phyloP scores from a whole-genome alignment of 2,797 vertebrate species.

The Micropoecilia bifurca region DNA sequence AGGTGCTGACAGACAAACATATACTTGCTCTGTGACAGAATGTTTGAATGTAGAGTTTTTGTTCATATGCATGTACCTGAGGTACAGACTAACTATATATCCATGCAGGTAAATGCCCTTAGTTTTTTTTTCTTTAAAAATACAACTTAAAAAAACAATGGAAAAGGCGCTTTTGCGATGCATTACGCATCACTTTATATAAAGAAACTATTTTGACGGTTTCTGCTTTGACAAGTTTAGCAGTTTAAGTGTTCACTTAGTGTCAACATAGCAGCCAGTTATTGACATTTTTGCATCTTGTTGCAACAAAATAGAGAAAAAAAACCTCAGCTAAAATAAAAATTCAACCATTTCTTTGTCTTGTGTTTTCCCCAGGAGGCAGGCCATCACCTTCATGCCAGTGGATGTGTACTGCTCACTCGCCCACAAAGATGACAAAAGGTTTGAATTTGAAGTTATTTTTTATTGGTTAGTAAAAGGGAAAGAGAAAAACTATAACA shows the following conservation, averaged over 20 bases:
- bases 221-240: background rate
- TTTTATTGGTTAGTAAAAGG: background rate
- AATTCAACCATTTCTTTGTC: background rate
- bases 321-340: too few relatives aligned
- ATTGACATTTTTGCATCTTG: background rate
- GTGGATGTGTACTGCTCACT: background rate
- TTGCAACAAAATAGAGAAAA: background rate
- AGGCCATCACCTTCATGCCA: background rate
- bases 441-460: background rate
- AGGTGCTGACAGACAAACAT: conserved; percentile 27
- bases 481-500: background rate
- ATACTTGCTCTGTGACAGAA: conserved; percentile 27
- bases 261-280: background rate
- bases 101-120: background rate
- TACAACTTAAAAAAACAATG: background rate
- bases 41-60: conserved; percentile 30
- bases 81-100: conserved; percentile 1
- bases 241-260: background rate
- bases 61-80: conserved; percentile 1
- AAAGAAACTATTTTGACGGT: too few relatives aligned
- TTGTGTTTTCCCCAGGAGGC: background rate
- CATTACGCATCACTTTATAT: too few relatives aligned
- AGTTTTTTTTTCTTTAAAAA: background rate
- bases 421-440: background rate
- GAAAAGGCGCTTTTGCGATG: too few relatives aligned